phyloP scores from a whole-genome alignment of 2,113 vertebrate genomes.

The Alethe diademata region DNA sequence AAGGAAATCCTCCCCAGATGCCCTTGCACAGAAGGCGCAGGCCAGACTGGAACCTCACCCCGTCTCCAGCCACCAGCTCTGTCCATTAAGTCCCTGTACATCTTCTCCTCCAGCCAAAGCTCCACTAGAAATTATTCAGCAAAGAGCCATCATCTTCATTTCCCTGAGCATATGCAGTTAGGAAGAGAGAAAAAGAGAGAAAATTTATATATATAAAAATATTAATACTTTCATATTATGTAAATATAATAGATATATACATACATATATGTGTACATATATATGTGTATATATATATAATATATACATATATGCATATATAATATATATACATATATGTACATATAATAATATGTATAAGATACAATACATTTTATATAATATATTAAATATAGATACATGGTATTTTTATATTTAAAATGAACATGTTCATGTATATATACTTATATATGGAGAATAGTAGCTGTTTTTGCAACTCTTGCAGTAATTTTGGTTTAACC shows the following conservation, averaged over 20 bases:
- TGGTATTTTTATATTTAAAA: neutral
- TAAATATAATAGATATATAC: too few species aligned
- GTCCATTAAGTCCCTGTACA: too few species aligned
- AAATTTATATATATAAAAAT: too few species aligned
- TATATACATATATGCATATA: too few species aligned
- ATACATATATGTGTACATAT: too few species aligned
- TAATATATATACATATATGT: too few species aligned
- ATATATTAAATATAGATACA: neutral
- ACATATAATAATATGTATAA: neutral
- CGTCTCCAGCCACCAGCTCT: neutral
- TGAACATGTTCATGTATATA: neutral
- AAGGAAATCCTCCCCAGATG: neutral
- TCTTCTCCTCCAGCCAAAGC: neutral
- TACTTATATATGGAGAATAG: neutral
- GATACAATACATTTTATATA: too few species aligned
- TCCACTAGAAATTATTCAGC: neutral
- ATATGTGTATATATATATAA: too few species aligned
- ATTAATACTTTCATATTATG: neutral
- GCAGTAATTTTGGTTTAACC: neutral
- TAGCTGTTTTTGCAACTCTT: neutral
- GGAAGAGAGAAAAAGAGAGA: too few species aligned
- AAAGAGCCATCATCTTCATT: neutral
- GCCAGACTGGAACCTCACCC: neutral
- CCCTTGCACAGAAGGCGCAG: neutral
- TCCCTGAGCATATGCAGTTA: fast-evolving